Conservation (phyloP, 2,113 vertebrate species). For the Geococcyx californianus region DNA sequence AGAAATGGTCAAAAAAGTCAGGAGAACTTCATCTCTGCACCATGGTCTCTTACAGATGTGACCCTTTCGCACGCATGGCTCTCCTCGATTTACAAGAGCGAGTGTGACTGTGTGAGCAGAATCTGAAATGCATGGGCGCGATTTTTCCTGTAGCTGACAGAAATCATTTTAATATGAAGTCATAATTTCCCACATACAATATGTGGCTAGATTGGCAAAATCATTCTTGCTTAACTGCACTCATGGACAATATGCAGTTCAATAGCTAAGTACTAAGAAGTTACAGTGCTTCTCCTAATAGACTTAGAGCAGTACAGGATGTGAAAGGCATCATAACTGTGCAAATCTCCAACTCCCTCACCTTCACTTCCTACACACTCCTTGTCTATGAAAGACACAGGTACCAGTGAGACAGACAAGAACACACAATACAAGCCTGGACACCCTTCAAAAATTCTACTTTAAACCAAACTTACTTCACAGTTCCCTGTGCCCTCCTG, state of each 20-base stretch:
- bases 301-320: not conserved
- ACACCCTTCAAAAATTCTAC: not conserved
- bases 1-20: not conserved
- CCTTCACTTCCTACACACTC: fast-evolving
- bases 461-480: not conserved
- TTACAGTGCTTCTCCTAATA: not conserved
- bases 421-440: fast-evolving
- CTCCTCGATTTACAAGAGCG: not conserved
- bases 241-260: not conserved
- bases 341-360: not conserved
- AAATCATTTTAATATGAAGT: not conserved
- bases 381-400: not conserved
- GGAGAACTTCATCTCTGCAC: not conserved
- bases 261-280: not conserved
- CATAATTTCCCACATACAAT: not conserved
- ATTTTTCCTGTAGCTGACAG: not conserved
- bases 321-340: not conserved
- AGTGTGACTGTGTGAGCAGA: not conserved
- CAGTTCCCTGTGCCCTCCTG: not conserved
- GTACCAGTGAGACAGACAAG: not conserved
- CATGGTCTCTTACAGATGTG: not conserved
- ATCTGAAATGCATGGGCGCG: not conserved
- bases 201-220: not conserved
- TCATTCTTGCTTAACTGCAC: not conserved
- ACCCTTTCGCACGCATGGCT: not conserved